These are phyloP conservation scores for Chrysina gloriosa DNA, from an alignment of 2,888 invertebrate species.

Conservation along the genomic window DNA sequence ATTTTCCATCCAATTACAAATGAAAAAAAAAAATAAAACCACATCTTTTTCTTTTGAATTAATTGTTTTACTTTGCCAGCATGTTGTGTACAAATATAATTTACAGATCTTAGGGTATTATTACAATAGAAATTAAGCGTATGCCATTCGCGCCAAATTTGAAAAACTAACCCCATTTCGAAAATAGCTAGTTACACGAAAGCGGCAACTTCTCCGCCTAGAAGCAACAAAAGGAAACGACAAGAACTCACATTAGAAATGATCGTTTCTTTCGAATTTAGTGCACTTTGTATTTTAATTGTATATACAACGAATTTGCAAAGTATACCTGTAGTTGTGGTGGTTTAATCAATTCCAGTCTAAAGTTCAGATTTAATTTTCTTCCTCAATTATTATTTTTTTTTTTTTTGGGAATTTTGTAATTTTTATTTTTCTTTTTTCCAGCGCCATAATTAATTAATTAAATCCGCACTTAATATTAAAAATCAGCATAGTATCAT, in stretches of 20 bases:
- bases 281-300: constrained; percentile 30
- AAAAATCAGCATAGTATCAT: constrained; percentile 31
- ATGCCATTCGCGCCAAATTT: background rate
- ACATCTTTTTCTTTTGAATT: background rate
- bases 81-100: constrained; percentile 41
- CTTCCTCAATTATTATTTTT: background rate
- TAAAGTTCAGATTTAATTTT: background rate
- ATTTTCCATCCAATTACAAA: too few relatives aligned
- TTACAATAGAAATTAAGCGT: constrained; percentile 2
- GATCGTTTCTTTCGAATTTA: background rate
- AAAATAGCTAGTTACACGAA: too few relatives aligned
- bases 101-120: constrained; percentile 4
- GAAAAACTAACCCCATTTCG: background rate
- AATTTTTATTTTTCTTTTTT: background rate
- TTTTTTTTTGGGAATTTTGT: constrained; percentile 4
- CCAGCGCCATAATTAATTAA: constrained; percentile 5
- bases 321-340: constrained; percentile 5
- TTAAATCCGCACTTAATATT: constrained; percentile 35
- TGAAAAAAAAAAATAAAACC: background rate
- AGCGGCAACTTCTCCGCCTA: background rate
- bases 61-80: constrained; percentile 41
- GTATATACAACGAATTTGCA: constrained; percentile 25
- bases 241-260: background rate
- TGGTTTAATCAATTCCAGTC: background rate
- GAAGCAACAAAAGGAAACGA: background rate